Evolutionary conservation across 53 echinoderm and acorn worm genomes (phyloP), one percentile per base, ranked within the genome.

Genomic region (Apostichopus leukothele): DNA sequence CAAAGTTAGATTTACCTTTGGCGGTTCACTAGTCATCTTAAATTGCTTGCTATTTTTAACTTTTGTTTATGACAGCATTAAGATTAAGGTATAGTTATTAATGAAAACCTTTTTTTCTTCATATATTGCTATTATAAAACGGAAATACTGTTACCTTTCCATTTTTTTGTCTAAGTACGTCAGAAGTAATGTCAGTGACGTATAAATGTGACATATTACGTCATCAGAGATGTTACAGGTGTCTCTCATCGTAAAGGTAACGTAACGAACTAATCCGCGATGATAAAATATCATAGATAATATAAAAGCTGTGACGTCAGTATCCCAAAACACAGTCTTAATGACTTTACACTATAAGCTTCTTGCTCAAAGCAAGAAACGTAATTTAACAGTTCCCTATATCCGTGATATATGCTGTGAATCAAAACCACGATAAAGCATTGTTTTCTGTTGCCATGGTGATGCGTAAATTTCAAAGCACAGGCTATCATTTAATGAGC

Each of bases 181-280:
- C 81, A 81, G 55, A 19, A 57, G n/a, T 59, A 18, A 53, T 60
- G n/a, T 54, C 59, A 54, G 60, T 59, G 81, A 81, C 81, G 81
- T 81, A 22, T 81, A 81, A 53, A 54, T 81, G 55, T 81, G 81
- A 81, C 55, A 59, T 81, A 59, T 81, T 54, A 81, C 81, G 81
- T 81, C 81, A 81, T 60, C 81, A 20, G 53, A 81, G 55, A 81
- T 81, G 81, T 81, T 81, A 81, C 54, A 81, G 81, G 53, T 81
- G 81, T 39, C 39, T 39, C 39, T 39, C 39, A 39, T 39, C 39
- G 39, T 39, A 39, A 39, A 39, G 39, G 39, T 39, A 39, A 81
- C 81, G 81, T 19, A 57, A 54, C 55, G 60, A 54, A 79, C 10
- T 79, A 79, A 79, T 51, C 51, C 53, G 63, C 59, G 81, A 59